Evolutionary conservation across 2,113 vertebrate species (phyloP), one percentile per base, ranked within the genome.

Genomic region (Neolamprologus devosi): DNA sequence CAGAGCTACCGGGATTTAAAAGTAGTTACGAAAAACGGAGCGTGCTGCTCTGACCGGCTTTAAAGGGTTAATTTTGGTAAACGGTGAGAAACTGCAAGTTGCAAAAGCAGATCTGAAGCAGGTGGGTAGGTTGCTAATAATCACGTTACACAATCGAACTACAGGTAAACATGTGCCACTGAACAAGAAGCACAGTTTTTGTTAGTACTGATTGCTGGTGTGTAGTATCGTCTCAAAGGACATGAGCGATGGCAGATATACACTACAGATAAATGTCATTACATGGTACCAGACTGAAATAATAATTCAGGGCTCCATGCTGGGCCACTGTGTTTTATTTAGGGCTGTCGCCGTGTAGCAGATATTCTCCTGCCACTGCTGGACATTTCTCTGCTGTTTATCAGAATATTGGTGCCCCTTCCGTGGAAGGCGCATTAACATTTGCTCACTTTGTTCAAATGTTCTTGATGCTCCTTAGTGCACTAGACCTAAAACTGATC

Each of bases 181-280:
- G 63, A 68, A 68, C 35, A 68, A 70, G 63, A 68, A 70, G 19
- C 63, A 68, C 2, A 40, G 63, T 6, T 14, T 40, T 21, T 70
- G 63, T 40, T n/a, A 37, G 19, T 42, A 14, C n/a, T 40, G 2
- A 13, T 3, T 70, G 63, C 63, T 68, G 11, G 11, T 68, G 33
- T 37, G 63, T 40, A 21, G 65, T 14, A 40, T 70, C n/a, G 3
- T 70, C 35, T 42, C 11, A 42, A 37, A 40, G 35, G 7, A 42
- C 63, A 68, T 68, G 55, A 30, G 55, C 7, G 19, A 40, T n/a
- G 17, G 63, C 35, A 42, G 35, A 40, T 42, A 30, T 8, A 68
- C 35, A 5, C 6, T 4, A 68, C 30, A 65, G 30, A 42, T 21
- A 23, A 0, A 42, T 23, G 0, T 21, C 65, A 23, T 42, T 23